These are phyloP conservation scores for Thunnus thynnus DNA, from an alignment of 2,113 vertebrate species.

Conservation along the genomic window DNA sequence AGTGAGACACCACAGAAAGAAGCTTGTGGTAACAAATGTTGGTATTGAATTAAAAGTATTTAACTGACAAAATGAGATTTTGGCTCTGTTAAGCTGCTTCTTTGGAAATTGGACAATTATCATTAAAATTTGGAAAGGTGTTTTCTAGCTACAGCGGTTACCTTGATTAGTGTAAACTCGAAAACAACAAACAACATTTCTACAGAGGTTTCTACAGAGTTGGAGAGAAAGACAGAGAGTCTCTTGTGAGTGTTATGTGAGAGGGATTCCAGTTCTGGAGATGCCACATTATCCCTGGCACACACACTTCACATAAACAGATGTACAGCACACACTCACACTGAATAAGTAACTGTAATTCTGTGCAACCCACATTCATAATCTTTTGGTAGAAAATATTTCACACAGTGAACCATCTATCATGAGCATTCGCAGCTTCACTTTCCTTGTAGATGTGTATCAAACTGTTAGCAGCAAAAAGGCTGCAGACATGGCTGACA, in stretches of 20 bases:
- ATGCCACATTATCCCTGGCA: slow-evolving; percentile 55
- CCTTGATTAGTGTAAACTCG: slow-evolving; percentile 4
- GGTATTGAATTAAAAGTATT: not conserved
- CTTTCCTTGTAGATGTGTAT: slow-evolving; percentile 58
- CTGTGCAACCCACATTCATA: slow-evolving; percentile 2
- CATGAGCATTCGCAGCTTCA: slow-evolving; percentile 22
- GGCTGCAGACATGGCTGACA: slow-evolving; percentile 57
- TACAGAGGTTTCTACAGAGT: slow-evolving; percentile 1
- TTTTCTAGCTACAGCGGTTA: not conserved
- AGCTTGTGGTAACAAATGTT: not conserved
- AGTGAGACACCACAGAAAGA: not conserved
- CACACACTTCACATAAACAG: slow-evolving; percentile 9
- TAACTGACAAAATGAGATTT: not conserved
- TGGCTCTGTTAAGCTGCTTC: not conserved
- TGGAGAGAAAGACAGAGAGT: slow-evolving; percentile 16
- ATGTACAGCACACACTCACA: slow-evolving; percentile 21
- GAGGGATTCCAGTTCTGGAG: slow-evolving; percentile 37
- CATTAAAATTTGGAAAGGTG: not conserved
- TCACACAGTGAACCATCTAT: slow-evolving; percentile 11
- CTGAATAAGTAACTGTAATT: not conserved
- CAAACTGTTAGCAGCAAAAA: slow-evolving; percentile 14
- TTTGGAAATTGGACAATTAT: slow-evolving; percentile 8
- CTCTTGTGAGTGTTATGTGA: slow-evolving; percentile 41
- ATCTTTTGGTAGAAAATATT: slow-evolving; percentile 4
- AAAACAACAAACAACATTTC: slow-evolving; percentile 15